Conservation (phyloP, 2,888 invertebrate genomes). For the Andrena dorsata region DNA sequence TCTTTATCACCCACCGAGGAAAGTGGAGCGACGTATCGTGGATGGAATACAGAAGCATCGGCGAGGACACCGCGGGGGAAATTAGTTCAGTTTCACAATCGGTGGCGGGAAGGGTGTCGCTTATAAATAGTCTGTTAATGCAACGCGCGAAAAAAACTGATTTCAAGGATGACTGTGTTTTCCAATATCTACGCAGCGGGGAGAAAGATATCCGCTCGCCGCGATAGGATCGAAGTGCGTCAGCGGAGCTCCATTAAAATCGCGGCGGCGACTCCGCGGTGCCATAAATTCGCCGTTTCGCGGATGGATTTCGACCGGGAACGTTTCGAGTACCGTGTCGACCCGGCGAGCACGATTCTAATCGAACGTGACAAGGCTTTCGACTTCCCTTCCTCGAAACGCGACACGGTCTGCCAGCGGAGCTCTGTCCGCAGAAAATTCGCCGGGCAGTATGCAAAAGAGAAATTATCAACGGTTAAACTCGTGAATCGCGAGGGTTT, state of each 20-base stretch:
- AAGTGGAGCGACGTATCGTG: constrained; percentile 26
- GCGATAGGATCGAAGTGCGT: constrained; percentile 7
- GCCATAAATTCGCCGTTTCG: not conserved
- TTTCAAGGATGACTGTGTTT: constrained; percentile 51
- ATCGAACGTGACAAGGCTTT: not conserved
- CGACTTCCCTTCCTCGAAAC: not conserved
- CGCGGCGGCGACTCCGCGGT: not conserved
- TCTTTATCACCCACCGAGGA: constrained; percentile 34
- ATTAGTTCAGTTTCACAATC: constrained; percentile 54
- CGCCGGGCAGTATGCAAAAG: constrained; percentile 18
- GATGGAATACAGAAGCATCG: constrained; percentile 38
- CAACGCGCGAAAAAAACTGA: constrained; percentile 13
- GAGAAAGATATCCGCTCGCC: not conserved
- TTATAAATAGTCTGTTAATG: constrained; percentile 59
- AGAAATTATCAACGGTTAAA: constrained; percentile 27
- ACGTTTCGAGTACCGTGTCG: not conserved
- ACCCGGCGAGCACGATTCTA: not conserved
- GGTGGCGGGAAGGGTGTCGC: constrained; percentile 44
- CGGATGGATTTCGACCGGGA: not conserved
- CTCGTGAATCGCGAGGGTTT: constrained; percentile 10
- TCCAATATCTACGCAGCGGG: constrained; percentile 20
- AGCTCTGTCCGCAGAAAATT: too few relatives aligned
- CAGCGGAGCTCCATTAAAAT: not conserved
- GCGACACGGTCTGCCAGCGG: too few relatives aligned
- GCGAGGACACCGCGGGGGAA: constrained; percentile 28